Base-by-base conservation (phyloP, 2,888 invertebrate species). In the Pardosa pseudoannulata region DNA sequence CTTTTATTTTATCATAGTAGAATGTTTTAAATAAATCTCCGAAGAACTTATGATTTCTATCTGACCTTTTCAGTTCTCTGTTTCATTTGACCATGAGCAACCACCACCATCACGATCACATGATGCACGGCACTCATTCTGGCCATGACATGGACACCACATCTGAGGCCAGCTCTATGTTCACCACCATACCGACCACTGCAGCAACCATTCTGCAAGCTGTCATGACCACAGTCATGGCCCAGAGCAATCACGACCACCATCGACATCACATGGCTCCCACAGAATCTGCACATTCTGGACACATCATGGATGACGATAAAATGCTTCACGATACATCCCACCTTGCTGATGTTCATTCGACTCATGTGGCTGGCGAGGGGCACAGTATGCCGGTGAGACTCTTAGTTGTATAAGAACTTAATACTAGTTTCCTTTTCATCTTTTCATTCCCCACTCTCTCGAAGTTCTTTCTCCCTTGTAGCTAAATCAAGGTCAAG, bases 371-470 rank as follows among this genome's bases (percentile, higher is more conserved):
- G 7, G 9, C 46, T 6, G 16, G 1, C 7, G 83, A 56, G 36
- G 82, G 39, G n/a, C 83, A 83, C n/a, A 32, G 6, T n/a, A 83
- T 83, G 83, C 73, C 29, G 72, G 83, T 83, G n/a, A n/a, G n/a
- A n/a, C n/a, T n/a, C n/a, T n/a, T n/a, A n/a, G n/a, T n/a, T n/a
- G n/a, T n/a, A n/a, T n/a, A n/a, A n/a, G n/a, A n/a, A n/a, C n/a
- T n/a, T n/a, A n/a, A n/a, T n/a, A n/a, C n/a, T n/a, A n/a, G n/a
- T n/a, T n/a, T n/a, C n/a, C n/a, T n/a, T n/a, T n/a, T n/a, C n/a
- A n/a, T n/a, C n/a, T n/a, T n/a, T n/a, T n/a, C n/a, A n/a, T n/a
- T n/a, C n/a, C n/a, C n/a, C n/a, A n/a, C n/a, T n/a, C n/a, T n/a
- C n/a, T n/a, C n/a, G n/a, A n/a, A n/a, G n/a, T n/a, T n/a, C n/a